Percentiles rank a stretch among this genome's conserved stretches.
Evolutionary conservation across 2,888 invertebrate genomes (phyloP).

Genomic region (Hydroisotoma schaefferi): DNA sequence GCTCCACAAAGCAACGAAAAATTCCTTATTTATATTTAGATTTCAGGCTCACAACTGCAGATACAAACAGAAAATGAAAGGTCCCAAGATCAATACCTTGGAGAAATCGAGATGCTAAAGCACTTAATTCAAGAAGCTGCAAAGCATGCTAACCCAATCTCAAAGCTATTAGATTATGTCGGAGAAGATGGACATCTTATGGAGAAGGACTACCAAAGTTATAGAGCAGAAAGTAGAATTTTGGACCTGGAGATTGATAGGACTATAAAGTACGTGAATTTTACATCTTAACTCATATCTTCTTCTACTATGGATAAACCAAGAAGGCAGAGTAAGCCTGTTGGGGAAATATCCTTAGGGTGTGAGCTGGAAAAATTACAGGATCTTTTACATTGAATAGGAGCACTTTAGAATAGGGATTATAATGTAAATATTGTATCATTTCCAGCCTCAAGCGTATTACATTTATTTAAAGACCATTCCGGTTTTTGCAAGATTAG

Average conservation of each 20-base stretch:
- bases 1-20: too few species aligned
- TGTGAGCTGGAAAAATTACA: too few species aligned
- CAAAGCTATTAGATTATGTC: slow-evolving; percentile 88
- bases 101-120: slow-evolving; percentile 75
- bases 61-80: background rate
- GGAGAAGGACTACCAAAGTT: slow-evolving; percentile 84
- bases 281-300: background rate
- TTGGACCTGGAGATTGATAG: slow-evolving; percentile 66
- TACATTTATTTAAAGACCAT: too few species aligned
- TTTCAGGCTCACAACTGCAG: too few species aligned
- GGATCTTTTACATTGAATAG: too few species aligned
- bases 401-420: too few species aligned
- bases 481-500: too few species aligned
- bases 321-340: too few species aligned
- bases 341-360: too few species aligned
- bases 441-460: too few species aligned
- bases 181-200: slow-evolving; percentile 97
- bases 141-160: slow-evolving; percentile 84
- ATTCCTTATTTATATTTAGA: too few species aligned
- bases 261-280: slow-evolving; percentile 66
- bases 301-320: background rate
- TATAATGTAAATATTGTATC: too few species aligned
- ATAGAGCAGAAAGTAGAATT: slow-evolving; percentile 71
- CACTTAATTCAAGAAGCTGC: slow-evolving; percentile 85
- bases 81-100: slow-evolving; percentile 65